Conservation (phyloP, 2,113 vertebrate species). For the Meleagris gallopavo region DNA sequence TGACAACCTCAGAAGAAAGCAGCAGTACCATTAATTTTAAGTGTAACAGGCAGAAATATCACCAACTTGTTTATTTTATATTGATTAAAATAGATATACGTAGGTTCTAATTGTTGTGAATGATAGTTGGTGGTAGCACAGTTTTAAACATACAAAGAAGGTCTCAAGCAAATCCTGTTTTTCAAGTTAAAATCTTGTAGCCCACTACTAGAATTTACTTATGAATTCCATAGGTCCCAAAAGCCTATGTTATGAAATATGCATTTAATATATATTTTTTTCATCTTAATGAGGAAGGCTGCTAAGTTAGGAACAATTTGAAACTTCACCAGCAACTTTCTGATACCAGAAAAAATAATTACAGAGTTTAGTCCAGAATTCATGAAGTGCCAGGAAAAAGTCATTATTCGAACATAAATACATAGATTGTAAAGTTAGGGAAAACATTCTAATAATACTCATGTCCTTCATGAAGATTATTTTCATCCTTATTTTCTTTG, state of each 20-base stretch:
- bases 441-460: background rate
- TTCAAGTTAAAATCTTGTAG: background rate
- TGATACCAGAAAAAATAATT: background rate
- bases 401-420: background rate
- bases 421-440: background rate
- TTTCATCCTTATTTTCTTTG: background rate
- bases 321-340: background rate
- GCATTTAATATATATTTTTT: rapidly evolving
- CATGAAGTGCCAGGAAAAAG: background rate
- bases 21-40: background rate
- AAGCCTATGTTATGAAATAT: background rate
- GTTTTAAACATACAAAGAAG: background rate
- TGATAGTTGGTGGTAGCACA: rapidly evolving
- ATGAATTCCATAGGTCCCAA: background rate
- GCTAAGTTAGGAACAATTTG: background rate
- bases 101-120: background rate
- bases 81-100: background rate
- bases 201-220: background rate
- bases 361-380: background rate
- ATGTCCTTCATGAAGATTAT: background rate
- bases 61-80: rapidly evolving
- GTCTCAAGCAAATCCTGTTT: background rate
- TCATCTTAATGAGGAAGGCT: rapidly evolving
- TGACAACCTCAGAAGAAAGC: background rate
- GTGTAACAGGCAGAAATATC: rapidly evolving